These are phyloP conservation scores for Gallirallus australis DNA, from an alignment of 2,797 vertebrate genomes.

Conservation along the genomic window DNA sequence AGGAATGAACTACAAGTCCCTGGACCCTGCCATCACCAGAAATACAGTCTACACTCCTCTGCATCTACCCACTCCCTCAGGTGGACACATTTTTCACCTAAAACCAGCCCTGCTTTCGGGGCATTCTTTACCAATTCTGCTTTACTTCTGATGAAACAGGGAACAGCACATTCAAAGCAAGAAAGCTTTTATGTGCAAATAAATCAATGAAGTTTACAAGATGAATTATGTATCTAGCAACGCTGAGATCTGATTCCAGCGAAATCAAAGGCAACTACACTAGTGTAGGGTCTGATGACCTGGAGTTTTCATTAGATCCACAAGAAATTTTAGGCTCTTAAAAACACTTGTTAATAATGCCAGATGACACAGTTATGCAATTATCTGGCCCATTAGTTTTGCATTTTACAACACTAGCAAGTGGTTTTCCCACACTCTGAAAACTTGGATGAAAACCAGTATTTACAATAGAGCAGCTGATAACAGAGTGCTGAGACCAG, in stretches of 20 bases:
- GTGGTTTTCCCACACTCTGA: background rate
- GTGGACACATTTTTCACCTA: background rate
- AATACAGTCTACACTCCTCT: background rate
- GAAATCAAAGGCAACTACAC: background rate
- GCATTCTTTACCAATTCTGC: constrained; percentile 34
- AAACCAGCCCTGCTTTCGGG: background rate
- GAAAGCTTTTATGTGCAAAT: background rate
- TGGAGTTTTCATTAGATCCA: background rate
- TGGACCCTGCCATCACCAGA: background rate
- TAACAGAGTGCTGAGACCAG: background rate
- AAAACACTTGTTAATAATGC: constrained; percentile 1
- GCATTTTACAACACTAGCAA: background rate
- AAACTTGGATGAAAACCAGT: background rate
- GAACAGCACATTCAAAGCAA: constrained; percentile 7
- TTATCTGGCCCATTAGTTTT: background rate
- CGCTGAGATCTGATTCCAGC: background rate
- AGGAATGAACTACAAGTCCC: background rate
- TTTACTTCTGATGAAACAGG: constrained; percentile 20
- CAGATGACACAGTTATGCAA: background rate
- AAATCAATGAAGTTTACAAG: background rate
- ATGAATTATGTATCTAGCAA: background rate
- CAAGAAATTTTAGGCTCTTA: background rate
- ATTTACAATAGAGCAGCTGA: background rate
- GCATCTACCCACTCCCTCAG: background rate
- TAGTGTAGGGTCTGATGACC: background rate